Percentiles rank a stretch among this genome's conserved stretches.
Evolutionary conservation across 2,113 vertebrate genomes (phyloP).

Genomic region (Oplegnathus fasciatus): DNA sequence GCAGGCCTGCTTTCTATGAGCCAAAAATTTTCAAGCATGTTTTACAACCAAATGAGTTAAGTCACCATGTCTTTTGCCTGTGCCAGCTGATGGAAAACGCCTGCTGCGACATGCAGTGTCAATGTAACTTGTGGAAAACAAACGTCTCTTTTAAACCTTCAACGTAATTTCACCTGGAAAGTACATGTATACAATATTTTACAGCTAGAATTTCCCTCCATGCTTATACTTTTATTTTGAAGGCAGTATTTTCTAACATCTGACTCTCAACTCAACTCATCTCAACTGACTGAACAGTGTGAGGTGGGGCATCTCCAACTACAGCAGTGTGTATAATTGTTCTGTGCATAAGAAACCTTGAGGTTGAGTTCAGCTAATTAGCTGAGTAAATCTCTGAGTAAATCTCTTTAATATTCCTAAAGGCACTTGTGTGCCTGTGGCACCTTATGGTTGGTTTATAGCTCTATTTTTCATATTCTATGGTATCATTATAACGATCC

Average conservation of each 20-base stretch:
- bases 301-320: background rate
- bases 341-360: background rate
- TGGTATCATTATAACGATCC: background rate
- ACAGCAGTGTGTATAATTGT: background rate
- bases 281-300: background rate
- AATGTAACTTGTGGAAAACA: background rate
- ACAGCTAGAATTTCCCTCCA: background rate
- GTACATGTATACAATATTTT: background rate
- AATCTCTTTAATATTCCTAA: background rate
- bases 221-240: conserved; percentile 46
- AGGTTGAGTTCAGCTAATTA: background rate
- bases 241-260: background rate
- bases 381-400: background rate
- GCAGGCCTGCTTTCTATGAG: background rate
- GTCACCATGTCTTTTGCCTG: background rate
- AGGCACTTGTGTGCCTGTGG: background rate
- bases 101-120: background rate
- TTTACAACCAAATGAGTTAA: background rate
- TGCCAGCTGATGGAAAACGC: conserved; percentile 17
- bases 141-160: background rate
- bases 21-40: background rate
- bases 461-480: background rate
- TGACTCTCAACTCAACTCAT: background rate
- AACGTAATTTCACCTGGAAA: background rate
- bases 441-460: background rate